These are phyloP conservation scores for Pontoporia blainvillei DNA, from an alignment of 2,113 vertebrate species.

Conservation along the genomic window DNA sequence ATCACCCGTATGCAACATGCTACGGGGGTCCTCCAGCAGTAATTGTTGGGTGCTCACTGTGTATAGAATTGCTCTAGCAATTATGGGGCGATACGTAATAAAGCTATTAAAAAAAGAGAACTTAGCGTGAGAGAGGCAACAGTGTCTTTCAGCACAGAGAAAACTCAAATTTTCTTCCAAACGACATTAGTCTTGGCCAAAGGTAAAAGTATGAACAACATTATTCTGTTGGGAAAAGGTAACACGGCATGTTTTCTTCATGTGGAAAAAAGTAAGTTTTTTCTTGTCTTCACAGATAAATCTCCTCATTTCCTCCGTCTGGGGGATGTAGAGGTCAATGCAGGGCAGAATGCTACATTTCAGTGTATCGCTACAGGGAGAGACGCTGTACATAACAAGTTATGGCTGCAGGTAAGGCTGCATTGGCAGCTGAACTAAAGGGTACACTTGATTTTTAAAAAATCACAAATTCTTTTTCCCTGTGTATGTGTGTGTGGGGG, in stretches of 20 bases:
- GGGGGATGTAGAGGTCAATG: slow-evolving; percentile 99
- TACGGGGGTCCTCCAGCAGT: neutral
- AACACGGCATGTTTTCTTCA: neutral
- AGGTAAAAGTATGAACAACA: neutral
- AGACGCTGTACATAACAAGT: slow-evolving; percentile 94
- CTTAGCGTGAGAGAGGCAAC: neutral
- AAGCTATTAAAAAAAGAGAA: neutral
- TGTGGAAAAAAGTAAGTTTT: slow-evolving; percentile 34
- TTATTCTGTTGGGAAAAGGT: neutral
- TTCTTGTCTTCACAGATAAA: slow-evolving; percentile 87
- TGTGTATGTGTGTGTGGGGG: neutral
- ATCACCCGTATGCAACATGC: neutral
- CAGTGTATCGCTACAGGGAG: slow-evolving; percentile 97
- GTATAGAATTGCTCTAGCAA: neutral
- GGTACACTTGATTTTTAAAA: slow-evolving; percentile 11
- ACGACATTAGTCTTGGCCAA: neutral
- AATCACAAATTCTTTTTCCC: neutral
- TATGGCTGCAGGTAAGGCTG: slow-evolving; percentile 95
- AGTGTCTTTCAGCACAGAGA: neutral
- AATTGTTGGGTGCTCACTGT: neutral
- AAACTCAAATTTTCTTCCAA: slow-evolving; percentile 10
- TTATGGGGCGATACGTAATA: neutral
- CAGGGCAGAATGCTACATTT: slow-evolving; percentile 98
- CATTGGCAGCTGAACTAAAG: slow-evolving; percentile 4
- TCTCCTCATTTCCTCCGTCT: slow-evolving; percentile 98